These are phyloP conservation scores for Phyllotis vaccarum DNA, from an alignment of 2,797 vertebrate genomes.

Conservation along the genomic window DNA sequence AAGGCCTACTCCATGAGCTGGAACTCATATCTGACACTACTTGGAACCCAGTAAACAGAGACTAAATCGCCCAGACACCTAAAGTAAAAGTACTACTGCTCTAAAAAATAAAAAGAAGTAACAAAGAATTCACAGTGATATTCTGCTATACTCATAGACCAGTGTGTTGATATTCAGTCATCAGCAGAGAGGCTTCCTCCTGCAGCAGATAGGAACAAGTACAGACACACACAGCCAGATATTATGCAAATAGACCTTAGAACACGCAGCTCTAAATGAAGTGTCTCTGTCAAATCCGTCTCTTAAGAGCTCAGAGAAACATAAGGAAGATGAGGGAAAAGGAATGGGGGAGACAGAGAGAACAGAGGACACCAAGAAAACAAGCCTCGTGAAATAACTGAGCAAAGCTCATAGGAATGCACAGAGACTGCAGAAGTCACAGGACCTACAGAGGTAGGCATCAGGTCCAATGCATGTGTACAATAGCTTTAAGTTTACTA, in stretches of 20 bases:
- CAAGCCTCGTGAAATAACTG: neutral
- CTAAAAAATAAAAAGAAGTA: neutral
- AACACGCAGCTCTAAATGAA: neutral
- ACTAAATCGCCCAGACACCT: neutral
- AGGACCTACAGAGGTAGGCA: neutral
- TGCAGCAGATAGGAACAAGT: neutral
- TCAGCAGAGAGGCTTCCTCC: neutral
- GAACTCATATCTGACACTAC: neutral
- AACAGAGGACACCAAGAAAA: neutral
- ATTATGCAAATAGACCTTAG: neutral
- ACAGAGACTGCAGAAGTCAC: neutral
- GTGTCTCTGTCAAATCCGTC: neutral
- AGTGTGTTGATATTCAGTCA: neutral
- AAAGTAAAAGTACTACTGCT: neutral
- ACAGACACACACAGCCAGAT: neutral
- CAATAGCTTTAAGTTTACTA: neutral
- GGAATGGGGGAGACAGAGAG: neutral
- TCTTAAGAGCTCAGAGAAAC: neutral
- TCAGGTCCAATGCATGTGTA: neutral
- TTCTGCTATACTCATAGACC: neutral
- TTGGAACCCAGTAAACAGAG: neutral
- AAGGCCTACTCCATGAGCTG: too few species aligned
- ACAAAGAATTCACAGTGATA: neutral
- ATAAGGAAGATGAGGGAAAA: neutral
- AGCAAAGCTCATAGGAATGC: neutral